These are phyloP conservation scores for Drosophila oshimai DNA, from an alignment of 1,140 invertebrate genomes.

Conservation along the genomic window DNA sequence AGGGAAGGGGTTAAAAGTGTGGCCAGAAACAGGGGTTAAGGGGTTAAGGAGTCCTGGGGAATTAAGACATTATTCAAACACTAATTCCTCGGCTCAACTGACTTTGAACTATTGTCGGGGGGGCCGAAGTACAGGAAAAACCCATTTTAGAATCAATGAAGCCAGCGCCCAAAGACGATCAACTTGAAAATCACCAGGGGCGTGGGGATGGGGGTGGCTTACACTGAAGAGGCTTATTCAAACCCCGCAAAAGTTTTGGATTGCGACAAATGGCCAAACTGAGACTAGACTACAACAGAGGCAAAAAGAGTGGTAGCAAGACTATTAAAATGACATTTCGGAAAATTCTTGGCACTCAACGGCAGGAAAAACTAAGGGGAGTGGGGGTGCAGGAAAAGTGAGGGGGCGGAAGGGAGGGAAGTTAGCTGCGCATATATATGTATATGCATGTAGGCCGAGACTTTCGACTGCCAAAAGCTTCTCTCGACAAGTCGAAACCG, in stretches of 20 bases:
- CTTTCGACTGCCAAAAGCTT: background rate
- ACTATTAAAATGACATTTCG: slow-evolving; percentile 35
- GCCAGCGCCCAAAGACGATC: background rate
- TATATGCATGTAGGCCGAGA: background rate
- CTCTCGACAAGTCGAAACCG: background rate
- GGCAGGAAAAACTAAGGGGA: background rate
- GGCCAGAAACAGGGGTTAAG: background rate
- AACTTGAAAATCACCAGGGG: background rate
- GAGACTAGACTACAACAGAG: background rate
- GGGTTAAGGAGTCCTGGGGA: background rate
- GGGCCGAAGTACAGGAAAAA: background rate
- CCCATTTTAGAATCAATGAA: slow-evolving; percentile 24
- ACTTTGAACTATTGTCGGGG: slow-evolving; percentile 11
- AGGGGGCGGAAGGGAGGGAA: background rate
- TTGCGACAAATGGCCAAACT: slow-evolving; percentile 36
- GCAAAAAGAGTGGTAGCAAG: background rate
- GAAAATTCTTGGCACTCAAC: slow-evolving; percentile 22
- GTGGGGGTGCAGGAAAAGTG: background rate
- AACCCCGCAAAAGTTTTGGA: slow-evolving; percentile 16
- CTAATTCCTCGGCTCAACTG: slow-evolving; percentile 27
- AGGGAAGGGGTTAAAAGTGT: background rate
- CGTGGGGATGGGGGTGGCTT: background rate
- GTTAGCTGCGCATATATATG: background rate
- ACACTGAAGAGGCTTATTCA: no score
- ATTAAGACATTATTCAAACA: slow-evolving; percentile 25